Evolutionary conservation across 1,140 invertebrate genomes (phyloP).

Genomic region (Mya arenaria): DNA sequence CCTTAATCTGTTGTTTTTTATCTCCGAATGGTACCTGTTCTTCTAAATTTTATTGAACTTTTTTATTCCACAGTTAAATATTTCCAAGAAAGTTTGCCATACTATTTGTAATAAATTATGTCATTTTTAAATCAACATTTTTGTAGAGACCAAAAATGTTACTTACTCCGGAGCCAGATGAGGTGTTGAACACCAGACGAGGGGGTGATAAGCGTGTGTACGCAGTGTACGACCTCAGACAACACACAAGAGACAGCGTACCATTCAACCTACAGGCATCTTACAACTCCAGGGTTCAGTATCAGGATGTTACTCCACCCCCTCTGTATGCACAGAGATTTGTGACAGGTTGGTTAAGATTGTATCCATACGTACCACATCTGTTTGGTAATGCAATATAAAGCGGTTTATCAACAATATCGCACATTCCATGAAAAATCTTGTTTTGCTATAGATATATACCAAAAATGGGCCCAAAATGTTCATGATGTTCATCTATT

Average conservation of each 20-base stretch:
- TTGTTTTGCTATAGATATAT: not conserved
- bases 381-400: not conserved
- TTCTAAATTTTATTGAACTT: no score
- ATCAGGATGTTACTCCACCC: conserved; percentile 85
- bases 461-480: no score
- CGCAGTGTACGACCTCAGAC: conserved; percentile 72
- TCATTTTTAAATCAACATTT: no score
- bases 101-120: no score
- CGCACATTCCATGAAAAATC: no score
- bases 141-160: conserved; percentile 29
- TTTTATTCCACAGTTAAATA: no score
- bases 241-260: conserved; percentile 54
- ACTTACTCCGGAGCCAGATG: conserved; percentile 80
- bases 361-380: not conserved
- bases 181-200: conserved; percentile 82
- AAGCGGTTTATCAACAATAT: not conserved
- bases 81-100: no score
- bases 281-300: conserved; percentile 81
- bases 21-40: no score
- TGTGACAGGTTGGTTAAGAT: conserved; percentile 85
- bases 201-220: conserved; percentile 84
- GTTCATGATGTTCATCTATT: no score
- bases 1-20: no score
- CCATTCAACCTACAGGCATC: conserved; percentile 86
- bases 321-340: conserved; percentile 90